Conservation (phyloP, 2,797 vertebrate genomes). For the Rhabdomys pumilio region DNA sequence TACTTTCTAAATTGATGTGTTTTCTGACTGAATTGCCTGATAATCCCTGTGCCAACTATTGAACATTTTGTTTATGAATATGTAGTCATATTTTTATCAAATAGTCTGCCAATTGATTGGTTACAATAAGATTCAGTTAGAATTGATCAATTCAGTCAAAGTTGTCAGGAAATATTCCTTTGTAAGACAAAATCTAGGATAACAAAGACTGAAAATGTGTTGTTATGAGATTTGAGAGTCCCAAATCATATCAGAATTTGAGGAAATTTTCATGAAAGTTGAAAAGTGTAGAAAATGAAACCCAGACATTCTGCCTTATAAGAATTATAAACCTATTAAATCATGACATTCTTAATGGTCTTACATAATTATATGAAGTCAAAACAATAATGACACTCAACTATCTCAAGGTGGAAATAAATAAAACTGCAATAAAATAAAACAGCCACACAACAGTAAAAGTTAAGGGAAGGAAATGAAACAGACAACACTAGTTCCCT, state of each 20-base stretch:
- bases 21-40: conserved; percentile 36
- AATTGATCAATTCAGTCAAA: conserved; percentile 61
- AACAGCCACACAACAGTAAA: not conserved
- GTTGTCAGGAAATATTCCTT: conserved; percentile 43
- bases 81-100: conserved; percentile 52
- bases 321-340: conserved; percentile 48
- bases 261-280: conserved; percentile 44
- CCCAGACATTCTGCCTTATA: conserved; percentile 51
- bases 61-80: conserved; percentile 47
- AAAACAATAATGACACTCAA: conserved; percentile 20
- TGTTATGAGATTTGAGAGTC: conserved; percentile 63
- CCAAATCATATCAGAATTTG: conserved; percentile 52
- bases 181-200: not conserved
- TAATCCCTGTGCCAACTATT: conserved; percentile 29
- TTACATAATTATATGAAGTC: conserved; percentile 33
- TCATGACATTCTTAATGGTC: conserved; percentile 54
- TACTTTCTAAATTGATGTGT: conserved; percentile 50
- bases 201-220: conserved; percentile 18
- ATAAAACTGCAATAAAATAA: not conserved
- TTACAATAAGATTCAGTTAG: conserved; percentile 34
- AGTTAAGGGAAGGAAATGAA: not conserved
- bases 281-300: conserved; percentile 53
- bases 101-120: conserved; percentile 22
- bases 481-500: not conserved
- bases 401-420: not conserved